Base-by-base conservation (phyloP, 2,113 vertebrate species). In the Nanorana parkeri region DNA sequence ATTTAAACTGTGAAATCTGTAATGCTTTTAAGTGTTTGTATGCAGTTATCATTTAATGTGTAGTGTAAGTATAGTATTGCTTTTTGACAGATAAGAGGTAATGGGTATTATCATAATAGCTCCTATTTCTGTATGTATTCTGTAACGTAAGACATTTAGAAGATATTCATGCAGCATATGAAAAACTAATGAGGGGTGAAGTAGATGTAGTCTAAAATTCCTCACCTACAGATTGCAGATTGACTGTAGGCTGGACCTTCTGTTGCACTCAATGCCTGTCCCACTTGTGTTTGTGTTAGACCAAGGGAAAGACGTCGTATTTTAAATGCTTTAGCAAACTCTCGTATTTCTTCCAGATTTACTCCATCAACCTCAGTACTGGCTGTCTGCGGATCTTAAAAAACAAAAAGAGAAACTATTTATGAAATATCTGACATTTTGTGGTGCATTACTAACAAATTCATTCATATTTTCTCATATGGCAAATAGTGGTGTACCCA, bases 291-390 rank as follows among this genome's bases (percentile, higher is more conserved):
- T 92, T 99, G 98, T 5, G 98, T 99, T 92, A 99, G 93, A 87
- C 98, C 98, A 90, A 99, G 97, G 84, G 98, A 99, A 92, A 99
- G 94, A 88, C 98, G 97, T 84, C 98, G 96, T 89, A 99, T 99
- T 95, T 99, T 99, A 95, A 99, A 99, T 85, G 98, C 97, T 96
- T 99, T 99, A 95, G 98, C 98, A 88, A 99, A 99, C 91, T 99
- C 98, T 78, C 98, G 94, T 77, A 99, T 99, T 95, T 99, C 98
- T 91, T 99, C 98, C 92, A 99, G 94, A 92, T 99, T 99, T 90
- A 99, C 98, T 88, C 98, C 98, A 78, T 99, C 98, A 90, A 99
- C 97, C 91, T 99, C 98, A 86, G 97, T 95, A 87, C 95, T 93
- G 87, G 97, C 96, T 73, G 93, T 98, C 86, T 98, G 96, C 84